These are phyloP conservation scores for Danionella dracula DNA, from an alignment of 2,797 vertebrate genomes.

Conservation along the genomic window DNA sequence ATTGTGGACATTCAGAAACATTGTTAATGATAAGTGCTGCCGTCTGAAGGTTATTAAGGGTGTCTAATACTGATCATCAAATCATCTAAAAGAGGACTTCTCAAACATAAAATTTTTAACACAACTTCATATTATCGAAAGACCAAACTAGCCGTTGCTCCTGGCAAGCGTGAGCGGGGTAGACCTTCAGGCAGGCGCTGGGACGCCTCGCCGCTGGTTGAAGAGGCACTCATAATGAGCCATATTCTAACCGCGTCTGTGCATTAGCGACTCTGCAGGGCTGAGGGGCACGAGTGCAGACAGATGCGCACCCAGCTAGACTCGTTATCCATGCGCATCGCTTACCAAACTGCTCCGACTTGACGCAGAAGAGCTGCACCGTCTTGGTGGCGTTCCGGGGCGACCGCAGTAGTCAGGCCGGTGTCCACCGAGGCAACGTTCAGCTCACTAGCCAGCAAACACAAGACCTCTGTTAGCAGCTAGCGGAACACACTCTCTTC, in stretches of 20 bases:
- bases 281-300: constrained; percentile 12
- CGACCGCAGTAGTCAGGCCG: constrained; percentile 81
- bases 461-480: too few relatives aligned
- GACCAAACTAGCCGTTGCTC: too few relatives aligned
- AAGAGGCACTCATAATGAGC: constrained; percentile 12
- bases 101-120: too few relatives aligned
- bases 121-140: too few relatives aligned
- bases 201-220: neutral
- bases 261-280: neutral
- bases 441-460: constrained; percentile 75
- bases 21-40: too few relatives aligned
- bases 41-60: too few relatives aligned
- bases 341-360: constrained; percentile 95
- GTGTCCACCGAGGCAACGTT: constrained; percentile 89
- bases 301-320: neutral
- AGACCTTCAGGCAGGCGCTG: neutral
- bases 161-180: too few relatives aligned
- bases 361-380: constrained; percentile 89
- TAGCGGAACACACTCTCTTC: too few relatives aligned
- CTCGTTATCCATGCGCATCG: constrained; percentile 31
- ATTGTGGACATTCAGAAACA: too few relatives aligned
- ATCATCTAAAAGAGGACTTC: too few relatives aligned
- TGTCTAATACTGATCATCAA: too few relatives aligned
- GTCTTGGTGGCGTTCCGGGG: constrained; percentile 93
- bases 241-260: neutral